A percentile compares a stretch with the other conserved stretches of the same genome.
Conservation (phyloP, 2,888 invertebrate genomes). For the Eristalis arbustorum region DNA sequence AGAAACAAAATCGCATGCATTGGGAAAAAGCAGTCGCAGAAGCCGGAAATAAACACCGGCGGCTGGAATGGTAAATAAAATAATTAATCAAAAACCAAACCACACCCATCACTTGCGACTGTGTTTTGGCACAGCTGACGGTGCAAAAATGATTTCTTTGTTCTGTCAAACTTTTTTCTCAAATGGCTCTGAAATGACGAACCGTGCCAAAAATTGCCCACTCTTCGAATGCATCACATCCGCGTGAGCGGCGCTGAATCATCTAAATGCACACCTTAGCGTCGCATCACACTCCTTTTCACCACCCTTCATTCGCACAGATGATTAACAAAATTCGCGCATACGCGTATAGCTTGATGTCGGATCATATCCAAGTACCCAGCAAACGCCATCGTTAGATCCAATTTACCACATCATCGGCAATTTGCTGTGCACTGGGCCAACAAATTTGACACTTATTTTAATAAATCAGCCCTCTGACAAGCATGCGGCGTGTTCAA, state of each 20-base stretch:
- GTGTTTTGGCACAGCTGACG: too few relatives aligned
- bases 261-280: background rate
- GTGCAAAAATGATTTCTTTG: too few relatives aligned
- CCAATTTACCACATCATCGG: constrained; percentile 52
- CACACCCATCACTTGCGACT: too few relatives aligned
- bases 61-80: too few relatives aligned
- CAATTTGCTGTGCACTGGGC: constrained; percentile 45
- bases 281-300: background rate
- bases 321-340: background rate
- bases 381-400: constrained; percentile 5
- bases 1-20: too few relatives aligned
- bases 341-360: background rate
- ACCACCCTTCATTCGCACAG: background rate
- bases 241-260: background rate
- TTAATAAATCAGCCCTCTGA: constrained; percentile 44
- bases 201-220: background rate
- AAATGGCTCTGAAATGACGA: too few relatives aligned
- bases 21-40: too few relatives aligned
- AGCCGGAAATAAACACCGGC: too few relatives aligned
- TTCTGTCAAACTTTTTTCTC: too few relatives aligned
- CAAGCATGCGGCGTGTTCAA: constrained; percentile 31
- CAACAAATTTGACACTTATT: constrained; percentile 44
- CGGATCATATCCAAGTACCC: background rate
- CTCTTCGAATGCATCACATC: background rate
- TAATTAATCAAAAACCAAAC: too few relatives aligned